Conservation (phyloP, 2,888 invertebrate genomes). For the Charanyca ferruginea region DNA sequence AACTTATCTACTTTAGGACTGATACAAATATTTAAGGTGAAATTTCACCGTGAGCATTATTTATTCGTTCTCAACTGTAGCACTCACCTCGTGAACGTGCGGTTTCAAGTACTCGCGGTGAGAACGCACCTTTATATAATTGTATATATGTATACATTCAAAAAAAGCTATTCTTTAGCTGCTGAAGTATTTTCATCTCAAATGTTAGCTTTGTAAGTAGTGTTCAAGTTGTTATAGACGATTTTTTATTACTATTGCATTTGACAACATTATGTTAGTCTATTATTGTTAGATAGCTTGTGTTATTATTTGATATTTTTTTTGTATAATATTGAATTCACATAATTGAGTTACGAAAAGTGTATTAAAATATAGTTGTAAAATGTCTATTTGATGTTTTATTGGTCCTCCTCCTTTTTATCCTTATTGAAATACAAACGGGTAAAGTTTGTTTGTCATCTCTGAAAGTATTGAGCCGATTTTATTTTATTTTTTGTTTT, state of each 20-base stretch:
- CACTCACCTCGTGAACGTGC: too few species aligned
- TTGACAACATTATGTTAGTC: conserved; percentile 75
- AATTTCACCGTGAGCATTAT: too few species aligned
- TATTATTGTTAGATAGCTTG: conserved; percentile 79
- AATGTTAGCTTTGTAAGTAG: conserved; percentile 50
- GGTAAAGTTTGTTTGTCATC: too few species aligned
- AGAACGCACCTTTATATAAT: background rate
- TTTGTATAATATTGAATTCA: conserved; percentile 87
- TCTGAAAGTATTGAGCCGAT: too few species aligned
- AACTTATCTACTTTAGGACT: too few species aligned
- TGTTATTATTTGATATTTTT: conserved; percentile 85
- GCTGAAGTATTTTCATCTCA: conserved; percentile 47
- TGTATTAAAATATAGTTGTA: conserved; percentile 88
- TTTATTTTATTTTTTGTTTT: too few species aligned
- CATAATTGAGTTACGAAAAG: conserved; percentile 87
- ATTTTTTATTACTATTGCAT: conserved; percentile 76
- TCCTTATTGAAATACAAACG: background rate
- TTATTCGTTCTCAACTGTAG: too few species aligned
- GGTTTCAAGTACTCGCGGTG: background rate
- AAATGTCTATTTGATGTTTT: conserved; percentile 72
- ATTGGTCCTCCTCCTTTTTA: conserved; percentile 34
- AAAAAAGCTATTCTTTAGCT: background rate
- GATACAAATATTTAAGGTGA: too few species aligned
- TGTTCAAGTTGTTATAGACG: conserved; percentile 59
- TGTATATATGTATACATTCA: background rate